phyloP scores from a whole-genome alignment of 2,113 vertebrate genomes.

The Neofelis nebulosa region DNA sequence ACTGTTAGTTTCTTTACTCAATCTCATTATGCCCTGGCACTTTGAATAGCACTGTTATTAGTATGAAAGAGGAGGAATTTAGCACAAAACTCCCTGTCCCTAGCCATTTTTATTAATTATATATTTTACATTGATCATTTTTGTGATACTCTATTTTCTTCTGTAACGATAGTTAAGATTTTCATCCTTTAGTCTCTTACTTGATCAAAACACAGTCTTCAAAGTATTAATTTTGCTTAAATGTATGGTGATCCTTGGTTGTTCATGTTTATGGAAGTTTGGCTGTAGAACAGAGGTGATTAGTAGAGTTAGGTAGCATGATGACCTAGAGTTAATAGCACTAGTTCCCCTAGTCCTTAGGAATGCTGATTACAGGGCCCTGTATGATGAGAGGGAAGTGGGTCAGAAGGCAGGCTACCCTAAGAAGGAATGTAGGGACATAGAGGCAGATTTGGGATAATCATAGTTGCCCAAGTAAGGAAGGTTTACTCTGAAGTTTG shows the following conservation, averaged over 20 bases:
- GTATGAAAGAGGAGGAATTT: slow-evolving; percentile 12
- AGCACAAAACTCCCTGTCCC: neutral
- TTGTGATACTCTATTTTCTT: slow-evolving; percentile 36
- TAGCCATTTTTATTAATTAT: slow-evolving; percentile 37
- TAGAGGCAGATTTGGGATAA: neutral
- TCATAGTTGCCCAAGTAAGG: neutral
- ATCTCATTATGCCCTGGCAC: neutral
- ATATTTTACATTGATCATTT: neutral
- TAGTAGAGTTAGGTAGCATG: neutral
- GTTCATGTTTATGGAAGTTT: neutral
- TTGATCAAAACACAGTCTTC: neutral
- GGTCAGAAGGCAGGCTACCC: neutral
- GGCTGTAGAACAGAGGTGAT: neutral
- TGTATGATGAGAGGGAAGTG: neutral
- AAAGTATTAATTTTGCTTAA: neutral
- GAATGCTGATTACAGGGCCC: neutral
- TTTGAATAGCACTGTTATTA: neutral
- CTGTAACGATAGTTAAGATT: neutral
- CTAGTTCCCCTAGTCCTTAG: neutral
- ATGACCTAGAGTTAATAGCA: neutral
- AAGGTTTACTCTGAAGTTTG: neutral
- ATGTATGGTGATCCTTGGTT: neutral
- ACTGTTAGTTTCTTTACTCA: neutral
- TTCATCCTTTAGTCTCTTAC: neutral
- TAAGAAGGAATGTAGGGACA: neutral